Evolutionary conservation across 2,113 vertebrate genomes (phyloP), one percentile per base, ranked within the genome.

Genomic region (Heteronetta atricapilla): DNA sequence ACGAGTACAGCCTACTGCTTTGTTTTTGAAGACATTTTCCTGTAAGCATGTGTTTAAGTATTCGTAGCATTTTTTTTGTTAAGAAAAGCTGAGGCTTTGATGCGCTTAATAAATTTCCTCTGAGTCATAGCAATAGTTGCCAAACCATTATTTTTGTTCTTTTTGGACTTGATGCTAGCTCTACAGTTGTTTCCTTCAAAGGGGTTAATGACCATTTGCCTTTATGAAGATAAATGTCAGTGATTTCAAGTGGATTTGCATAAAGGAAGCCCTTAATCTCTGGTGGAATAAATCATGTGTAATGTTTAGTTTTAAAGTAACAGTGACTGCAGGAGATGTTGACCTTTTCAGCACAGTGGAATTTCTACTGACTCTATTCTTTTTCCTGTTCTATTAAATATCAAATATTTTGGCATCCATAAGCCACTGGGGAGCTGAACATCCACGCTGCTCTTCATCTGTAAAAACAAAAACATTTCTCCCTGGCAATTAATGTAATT

Each of bases 161-260:
- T 62, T 79, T 84, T 88, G 88, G 50, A 73, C 50, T 84, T 79
- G 31, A 42, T 90, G 75, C 56, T 76, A 23, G 11, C 89, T 89
- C 50, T 90, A 16, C 77, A 67, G 40, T 96, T 69, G 70, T 85
- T 87, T 92, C 82, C 83, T 93, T 70, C 81, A 84, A 17, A 72
- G 63, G 40, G 63, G 62, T 89, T 95, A 46, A 95, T 66, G 70
- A 92, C 74, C 70, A 11, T 58, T 62, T 80, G 81, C 44, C 91
- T 96, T 83, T 96, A 89, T 88, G 66, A 84, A 95, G 92, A 93
- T 93, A 87, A 94, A 90, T 88, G 83, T 89, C 77, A 92, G 44
- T 89, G 80, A 76, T 84, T 90, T 70, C 38, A 80, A 91, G 59
- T 78, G 63, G 50, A 86, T 96, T 95, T 96, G 77, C 80, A 95